phyloP scores from a whole-genome alignment of 2,888 invertebrate species.

The Rhimphoctona megacephalus region DNA sequence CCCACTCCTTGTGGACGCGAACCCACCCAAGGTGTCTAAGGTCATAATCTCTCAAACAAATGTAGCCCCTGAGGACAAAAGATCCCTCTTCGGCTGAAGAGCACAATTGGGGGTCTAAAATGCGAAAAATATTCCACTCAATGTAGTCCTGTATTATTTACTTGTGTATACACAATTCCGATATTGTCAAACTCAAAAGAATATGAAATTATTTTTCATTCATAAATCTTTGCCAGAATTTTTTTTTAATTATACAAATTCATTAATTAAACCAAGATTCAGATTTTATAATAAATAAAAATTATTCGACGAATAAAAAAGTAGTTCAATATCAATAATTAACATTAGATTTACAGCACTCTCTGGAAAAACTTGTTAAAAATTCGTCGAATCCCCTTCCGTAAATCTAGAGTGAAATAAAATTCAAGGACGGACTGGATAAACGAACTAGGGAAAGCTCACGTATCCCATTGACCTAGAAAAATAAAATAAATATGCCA shows the following conservation, averaged over 20 bases:
- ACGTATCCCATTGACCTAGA: background rate
- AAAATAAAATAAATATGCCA: background rate
- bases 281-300: background rate
- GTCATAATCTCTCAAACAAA: constrained; percentile 9
- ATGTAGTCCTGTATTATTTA: background rate
- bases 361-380: background rate
- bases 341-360: background rate
- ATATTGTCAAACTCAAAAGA: background rate
- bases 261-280: background rate
- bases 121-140: background rate
- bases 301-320: too few species aligned
- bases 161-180: background rate
- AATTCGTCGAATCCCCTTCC: background rate
- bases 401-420: background rate
- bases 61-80: background rate
- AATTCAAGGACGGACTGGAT: background rate
- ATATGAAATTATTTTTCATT: background rate
- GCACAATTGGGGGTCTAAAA: background rate
- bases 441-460: background rate
- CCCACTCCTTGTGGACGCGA: background rate
- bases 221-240: background rate
- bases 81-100: background rate
- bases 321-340: too few species aligned
- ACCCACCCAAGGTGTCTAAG: background rate
- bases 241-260: background rate